Percentiles rank a stretch among this genome's conserved stretches.
Conservation (phyloP, 2,888 invertebrate species). For the Aspidapion aeneum region DNA sequence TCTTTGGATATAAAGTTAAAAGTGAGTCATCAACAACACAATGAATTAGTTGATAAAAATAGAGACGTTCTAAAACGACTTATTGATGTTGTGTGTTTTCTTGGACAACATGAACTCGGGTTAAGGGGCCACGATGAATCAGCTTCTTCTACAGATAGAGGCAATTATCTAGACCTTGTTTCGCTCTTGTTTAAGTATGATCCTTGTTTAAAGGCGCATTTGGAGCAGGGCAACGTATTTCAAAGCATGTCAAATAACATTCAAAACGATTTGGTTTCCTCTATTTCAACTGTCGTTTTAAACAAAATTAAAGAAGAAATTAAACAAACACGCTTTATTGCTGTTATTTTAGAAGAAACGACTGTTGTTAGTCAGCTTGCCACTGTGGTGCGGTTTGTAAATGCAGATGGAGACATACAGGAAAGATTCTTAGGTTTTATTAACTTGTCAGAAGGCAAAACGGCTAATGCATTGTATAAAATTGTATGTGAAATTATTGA, state of each 20-base stretch:
- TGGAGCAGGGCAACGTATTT: too few species aligned
- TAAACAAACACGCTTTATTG: constrained; percentile 19
- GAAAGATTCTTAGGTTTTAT: constrained; percentile 20
- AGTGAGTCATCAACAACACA: constrained; percentile 20
- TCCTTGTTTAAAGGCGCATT: too few species aligned
- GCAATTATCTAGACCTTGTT: constrained; percentile 13
- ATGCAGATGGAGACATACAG: constrained; percentile 13
- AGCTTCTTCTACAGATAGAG: constrained; percentile 5
- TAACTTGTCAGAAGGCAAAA: constrained; percentile 21
- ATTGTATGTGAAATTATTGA: constrained; percentile 18
- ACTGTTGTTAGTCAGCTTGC: constrained; percentile 30
- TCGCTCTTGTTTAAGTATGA: too few species aligned
- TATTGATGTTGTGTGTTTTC: constrained; percentile 25
- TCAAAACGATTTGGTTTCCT: too few species aligned
- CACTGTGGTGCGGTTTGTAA: constrained; percentile 22
- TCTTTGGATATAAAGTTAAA: constrained; percentile 13
- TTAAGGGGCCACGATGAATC: constrained; percentile 23
- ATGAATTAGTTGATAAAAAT: constrained; percentile 29
- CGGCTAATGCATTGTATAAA: constrained; percentile 19
- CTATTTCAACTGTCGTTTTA: too few species aligned
- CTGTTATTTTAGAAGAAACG: constrained; percentile 36
- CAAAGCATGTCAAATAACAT: too few species aligned
- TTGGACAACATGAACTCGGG: constrained; percentile 23
- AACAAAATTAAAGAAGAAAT: constrained; percentile 31
- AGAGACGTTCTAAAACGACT: constrained; percentile 26